A percentile compares a stretch with the other conserved stretches of the same genome.
Evolutionary conservation across 2,888 invertebrate genomes (phyloP).

Genomic region (Volucella inflata): DNA sequence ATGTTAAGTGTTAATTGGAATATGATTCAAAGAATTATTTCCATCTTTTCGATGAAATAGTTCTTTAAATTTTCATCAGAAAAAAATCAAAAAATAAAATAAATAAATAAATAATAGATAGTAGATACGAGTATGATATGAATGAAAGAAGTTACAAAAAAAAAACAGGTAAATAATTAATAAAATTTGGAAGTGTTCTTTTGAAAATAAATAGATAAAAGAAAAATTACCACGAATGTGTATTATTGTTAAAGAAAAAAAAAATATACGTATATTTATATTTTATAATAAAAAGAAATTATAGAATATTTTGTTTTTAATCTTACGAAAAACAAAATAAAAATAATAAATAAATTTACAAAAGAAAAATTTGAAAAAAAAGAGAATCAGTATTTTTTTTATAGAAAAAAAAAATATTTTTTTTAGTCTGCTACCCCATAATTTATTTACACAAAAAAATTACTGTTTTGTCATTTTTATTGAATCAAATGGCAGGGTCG

Average conservation of each 20-base stretch:
- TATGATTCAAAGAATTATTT: constrained; percentile 48
- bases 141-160: constrained; percentile 53
- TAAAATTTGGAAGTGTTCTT: constrained; percentile 43
- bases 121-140: constrained; percentile 62
- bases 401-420: constrained; percentile 62
- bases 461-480: constrained; percentile 52
- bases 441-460: constrained; percentile 76
- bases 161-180: constrained; percentile 23
- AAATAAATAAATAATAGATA: constrained; percentile 52
- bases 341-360: constrained; percentile 60
- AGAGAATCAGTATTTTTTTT: constrained; percentile 64
- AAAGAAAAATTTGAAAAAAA: constrained; percentile 47
- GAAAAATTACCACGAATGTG: constrained; percentile 60
- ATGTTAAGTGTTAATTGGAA: constrained; percentile 70
- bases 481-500: constrained; percentile 70
- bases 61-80: constrained; percentile 41
- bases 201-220: constrained; percentile 36
- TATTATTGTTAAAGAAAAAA: constrained; percentile 51
- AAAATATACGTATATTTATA: no score
- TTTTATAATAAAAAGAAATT: constrained; percentile 52
- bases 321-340: constrained; percentile 49
- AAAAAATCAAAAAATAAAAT: constrained; percentile 29
- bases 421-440: constrained; percentile 84
- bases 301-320: constrained; percentile 68
- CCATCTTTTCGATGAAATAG: constrained; percentile 17